These are phyloP conservation scores for Ciconia boyciana DNA, from an alignment of 2,113 vertebrate genomes.

Conservation along the genomic window DNA sequence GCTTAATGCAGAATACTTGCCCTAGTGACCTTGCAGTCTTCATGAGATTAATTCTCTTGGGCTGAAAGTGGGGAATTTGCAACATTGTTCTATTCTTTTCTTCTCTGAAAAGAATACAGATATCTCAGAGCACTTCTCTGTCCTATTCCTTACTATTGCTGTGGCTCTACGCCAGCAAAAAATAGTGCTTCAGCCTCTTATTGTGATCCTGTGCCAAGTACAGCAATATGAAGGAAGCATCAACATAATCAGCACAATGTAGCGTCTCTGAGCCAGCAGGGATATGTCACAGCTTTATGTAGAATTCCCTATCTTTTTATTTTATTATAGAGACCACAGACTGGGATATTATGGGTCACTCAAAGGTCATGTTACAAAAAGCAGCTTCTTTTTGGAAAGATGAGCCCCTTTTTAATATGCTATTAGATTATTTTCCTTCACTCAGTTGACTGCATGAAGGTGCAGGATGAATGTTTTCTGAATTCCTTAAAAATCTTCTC, in stretches of 20 bases:
- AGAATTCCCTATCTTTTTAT: slow-evolving; percentile 65
- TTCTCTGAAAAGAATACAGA: not conserved
- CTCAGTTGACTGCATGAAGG: not conserved
- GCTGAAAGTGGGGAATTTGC: not conserved
- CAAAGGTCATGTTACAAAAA: slow-evolving; percentile 67
- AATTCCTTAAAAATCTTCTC: slow-evolving; percentile 6
- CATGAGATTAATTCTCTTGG: not conserved
- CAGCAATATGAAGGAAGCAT: slow-evolving; percentile 75
- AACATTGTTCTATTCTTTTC: slow-evolving; percentile 2
- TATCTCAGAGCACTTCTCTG: not conserved
- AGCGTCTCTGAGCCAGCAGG: slow-evolving; percentile 70
- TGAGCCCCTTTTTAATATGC: slow-evolving; percentile 6
- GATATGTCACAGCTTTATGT: slow-evolving; percentile 71
- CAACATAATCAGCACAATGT: slow-evolving; percentile 71
- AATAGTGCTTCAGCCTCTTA: slow-evolving; percentile 56
- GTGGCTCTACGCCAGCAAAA: slow-evolving; percentile 66
- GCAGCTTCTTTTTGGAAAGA: slow-evolving; percentile 58
- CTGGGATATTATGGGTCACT: slow-evolving; percentile 69
- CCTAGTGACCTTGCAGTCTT: not conserved
- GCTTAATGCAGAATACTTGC: not conserved
- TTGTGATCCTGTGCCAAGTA: slow-evolving; percentile 76
- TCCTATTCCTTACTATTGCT: slow-evolving; percentile 11
- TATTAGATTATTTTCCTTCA: slow-evolving; percentile 54
- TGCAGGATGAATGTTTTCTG: slow-evolving; percentile 7
- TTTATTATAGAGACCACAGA: slow-evolving; percentile 74